phyloP scores from a whole-genome alignment of 2,888 invertebrate species.

The Seira ritae region DNA sequence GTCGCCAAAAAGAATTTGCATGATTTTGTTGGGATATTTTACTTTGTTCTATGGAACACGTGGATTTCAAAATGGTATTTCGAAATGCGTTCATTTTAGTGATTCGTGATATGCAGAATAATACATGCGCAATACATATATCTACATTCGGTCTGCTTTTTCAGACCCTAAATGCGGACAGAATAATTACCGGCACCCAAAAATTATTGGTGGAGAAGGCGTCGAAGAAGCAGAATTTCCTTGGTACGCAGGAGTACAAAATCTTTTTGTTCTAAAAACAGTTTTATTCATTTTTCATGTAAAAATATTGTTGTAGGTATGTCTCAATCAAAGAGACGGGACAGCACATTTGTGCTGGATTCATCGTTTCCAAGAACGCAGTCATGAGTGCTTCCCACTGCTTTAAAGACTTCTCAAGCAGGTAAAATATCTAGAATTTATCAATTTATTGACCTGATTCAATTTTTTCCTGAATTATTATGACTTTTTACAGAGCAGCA shows the following conservation, averaged over 20 bases:
- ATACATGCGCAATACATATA: too few relatives aligned
- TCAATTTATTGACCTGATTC: too few relatives aligned
- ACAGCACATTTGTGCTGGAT: conserved; percentile 55
- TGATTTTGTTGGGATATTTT: conserved; percentile 34
- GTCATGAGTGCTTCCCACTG: conserved; percentile 32
- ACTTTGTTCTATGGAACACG: conserved; percentile 34
- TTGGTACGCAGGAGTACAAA: too few relatives aligned
- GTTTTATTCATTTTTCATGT: too few relatives aligned
- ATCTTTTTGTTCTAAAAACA: too few relatives aligned
- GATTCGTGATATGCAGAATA: too few relatives aligned
- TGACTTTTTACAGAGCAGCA: conserved; percentile 23
- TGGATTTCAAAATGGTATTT: conserved; percentile 51
- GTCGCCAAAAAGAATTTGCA: conserved; percentile 23
- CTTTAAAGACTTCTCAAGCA: conserved; percentile 31
- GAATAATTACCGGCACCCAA: conserved; percentile 27
- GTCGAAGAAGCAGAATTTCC: conserved; percentile 44
- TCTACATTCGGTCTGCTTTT: too few relatives aligned
- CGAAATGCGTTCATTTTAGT: neutral
- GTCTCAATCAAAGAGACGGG: conserved; percentile 46
- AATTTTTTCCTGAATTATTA: neutral
- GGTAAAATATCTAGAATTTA: conserved; percentile 29
- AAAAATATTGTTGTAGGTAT: too few relatives aligned
- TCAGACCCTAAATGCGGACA: conserved; percentile 46
- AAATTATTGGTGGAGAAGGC: conserved; percentile 46
- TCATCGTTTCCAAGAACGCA: conserved; percentile 29